phyloP scores from a whole-genome alignment of 2,113 vertebrate species.

The Mus spicilegus region DNA sequence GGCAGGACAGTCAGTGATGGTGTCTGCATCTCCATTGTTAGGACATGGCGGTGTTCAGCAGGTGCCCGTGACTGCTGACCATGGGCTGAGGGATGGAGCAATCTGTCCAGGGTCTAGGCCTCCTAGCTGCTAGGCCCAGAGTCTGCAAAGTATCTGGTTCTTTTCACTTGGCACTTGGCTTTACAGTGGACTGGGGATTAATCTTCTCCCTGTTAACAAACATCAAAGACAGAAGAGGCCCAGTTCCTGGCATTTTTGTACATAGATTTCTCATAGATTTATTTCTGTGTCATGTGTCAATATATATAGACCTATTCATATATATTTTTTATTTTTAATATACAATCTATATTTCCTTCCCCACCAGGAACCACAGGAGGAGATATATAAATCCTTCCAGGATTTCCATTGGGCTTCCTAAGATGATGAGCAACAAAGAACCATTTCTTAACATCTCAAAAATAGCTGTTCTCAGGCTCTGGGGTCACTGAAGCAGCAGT shows the following conservation, averaged over 20 bases:
- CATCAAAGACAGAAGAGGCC: conserved; percentile 68
- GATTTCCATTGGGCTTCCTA: conserved; percentile 39
- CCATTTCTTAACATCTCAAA: conserved; percentile 33
- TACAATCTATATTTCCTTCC: conserved; percentile 75
- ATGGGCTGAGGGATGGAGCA: not conserved
- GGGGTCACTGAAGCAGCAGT: conserved; percentile 38
- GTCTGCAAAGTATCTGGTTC: conserved; percentile 15
- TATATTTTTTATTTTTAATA: conserved; percentile 64
- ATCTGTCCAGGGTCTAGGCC: not conserved
- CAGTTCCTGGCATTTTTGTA: conserved; percentile 31
- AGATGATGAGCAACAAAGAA: conserved; percentile 50
- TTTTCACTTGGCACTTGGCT: conserved; percentile 16
- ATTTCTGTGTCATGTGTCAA: conserved; percentile 71
- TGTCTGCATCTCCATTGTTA: not conserved
- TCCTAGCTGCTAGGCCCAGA: not conserved
- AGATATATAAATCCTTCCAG: conserved; percentile 59
- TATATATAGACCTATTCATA: conserved; percentile 75
- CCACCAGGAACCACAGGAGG: conserved; percentile 70
- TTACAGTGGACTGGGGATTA: not conserved
- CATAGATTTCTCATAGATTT: conserved; percentile 78
- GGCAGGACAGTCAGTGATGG: not conserved
- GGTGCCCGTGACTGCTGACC: not conserved
- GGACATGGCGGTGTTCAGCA: not conserved
- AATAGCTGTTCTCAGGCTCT: conserved; percentile 46
- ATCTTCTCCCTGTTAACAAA: conserved; percentile 48